Conservation (phyloP, 2,113 vertebrate genomes). For the Dasyprocta punctata region DNA sequence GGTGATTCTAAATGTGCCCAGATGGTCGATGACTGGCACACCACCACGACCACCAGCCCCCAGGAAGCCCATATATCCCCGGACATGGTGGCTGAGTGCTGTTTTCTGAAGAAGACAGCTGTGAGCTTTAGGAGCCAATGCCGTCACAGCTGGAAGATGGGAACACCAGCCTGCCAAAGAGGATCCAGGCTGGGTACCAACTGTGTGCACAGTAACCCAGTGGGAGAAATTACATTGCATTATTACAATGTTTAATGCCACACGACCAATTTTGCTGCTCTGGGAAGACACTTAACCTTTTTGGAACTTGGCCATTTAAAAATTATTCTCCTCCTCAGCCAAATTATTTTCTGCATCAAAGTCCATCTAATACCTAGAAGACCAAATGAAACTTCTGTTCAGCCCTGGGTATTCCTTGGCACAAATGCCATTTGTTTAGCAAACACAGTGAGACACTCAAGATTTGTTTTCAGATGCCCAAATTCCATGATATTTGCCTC, state of each 20-base stretch:
- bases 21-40: background rate
- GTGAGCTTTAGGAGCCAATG: background rate
- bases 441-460: background rate
- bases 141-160: background rate
- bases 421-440: background rate
- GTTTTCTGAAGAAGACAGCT: background rate
- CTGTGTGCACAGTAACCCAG: background rate
- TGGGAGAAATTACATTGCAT: background rate
- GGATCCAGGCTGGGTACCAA: background rate
- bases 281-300: background rate
- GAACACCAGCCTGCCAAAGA: background rate
- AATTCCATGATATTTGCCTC: background rate
- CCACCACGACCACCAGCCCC: fast-evolving
- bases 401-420: background rate
- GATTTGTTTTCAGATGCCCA: background rate
- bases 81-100: background rate
- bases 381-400: background rate
- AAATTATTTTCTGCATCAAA: background rate
- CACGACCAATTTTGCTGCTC: background rate
- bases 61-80: background rate
- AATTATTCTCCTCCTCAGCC: background rate
- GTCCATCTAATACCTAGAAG: background rate
- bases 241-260: background rate
- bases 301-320: background rate
- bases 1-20: background rate